Evolutionary conservation across 2,113 vertebrate species (phyloP).

Genomic region (Alligator sinensis): DNA sequence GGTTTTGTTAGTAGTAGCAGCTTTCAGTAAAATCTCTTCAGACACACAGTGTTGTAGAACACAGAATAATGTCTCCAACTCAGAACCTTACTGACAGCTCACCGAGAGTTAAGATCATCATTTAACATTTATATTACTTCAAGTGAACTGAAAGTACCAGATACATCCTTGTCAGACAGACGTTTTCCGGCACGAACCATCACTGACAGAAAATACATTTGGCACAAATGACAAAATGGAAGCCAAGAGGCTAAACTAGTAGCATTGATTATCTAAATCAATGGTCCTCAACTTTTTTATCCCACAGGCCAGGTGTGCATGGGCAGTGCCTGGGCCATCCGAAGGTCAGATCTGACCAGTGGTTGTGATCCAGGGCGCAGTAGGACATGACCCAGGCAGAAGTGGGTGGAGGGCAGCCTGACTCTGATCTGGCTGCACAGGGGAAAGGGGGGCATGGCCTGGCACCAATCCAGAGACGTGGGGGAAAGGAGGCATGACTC

Average conservation of each 20-base stretch:
- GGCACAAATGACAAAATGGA: background rate
- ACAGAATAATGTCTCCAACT: background rate
- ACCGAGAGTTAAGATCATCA: background rate
- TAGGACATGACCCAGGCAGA: too few relatives aligned
- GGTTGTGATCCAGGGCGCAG: too few relatives aligned
- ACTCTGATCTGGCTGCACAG: too few relatives aligned
- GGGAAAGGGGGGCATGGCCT: too few relatives aligned
- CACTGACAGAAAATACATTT: background rate
- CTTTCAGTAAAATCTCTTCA: background rate
- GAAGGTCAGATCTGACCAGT: too few relatives aligned
- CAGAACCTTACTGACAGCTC: background rate
- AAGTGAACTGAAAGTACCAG: background rate
- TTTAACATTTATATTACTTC: background rate
- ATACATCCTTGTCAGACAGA: background rate
- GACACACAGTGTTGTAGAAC: background rate
- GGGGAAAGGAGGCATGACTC: too few relatives aligned
- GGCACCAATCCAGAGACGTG: too few relatives aligned
- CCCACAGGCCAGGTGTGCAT: too few relatives aligned
- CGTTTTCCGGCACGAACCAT: background rate
- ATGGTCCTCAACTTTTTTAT: too few relatives aligned
- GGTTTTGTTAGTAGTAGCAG: background rate
- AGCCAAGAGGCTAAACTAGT: background rate
- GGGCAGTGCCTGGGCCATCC: too few relatives aligned
- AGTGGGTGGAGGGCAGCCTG: too few relatives aligned
- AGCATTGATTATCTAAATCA: background rate